Evolutionary conservation across 2,888 invertebrate species (phyloP).

Genomic region (Glyphotaelius pellucidus): DNA sequence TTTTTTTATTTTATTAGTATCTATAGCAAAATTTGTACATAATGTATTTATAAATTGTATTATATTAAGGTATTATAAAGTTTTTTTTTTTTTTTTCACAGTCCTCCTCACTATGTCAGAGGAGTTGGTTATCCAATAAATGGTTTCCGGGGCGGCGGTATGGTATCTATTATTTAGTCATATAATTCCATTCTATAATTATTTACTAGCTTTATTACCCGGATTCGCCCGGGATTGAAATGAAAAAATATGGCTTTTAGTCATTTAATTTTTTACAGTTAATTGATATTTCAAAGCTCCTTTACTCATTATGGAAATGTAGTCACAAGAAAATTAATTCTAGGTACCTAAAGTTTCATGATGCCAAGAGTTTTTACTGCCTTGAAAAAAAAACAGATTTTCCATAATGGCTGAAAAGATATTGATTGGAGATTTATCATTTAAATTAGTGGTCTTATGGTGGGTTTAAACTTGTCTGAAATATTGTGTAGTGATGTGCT

Average conservation of each 20-base stretch:
- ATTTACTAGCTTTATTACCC: background rate
- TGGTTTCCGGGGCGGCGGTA: too few species aligned
- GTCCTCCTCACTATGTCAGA: too few species aligned
- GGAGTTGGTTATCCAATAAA: too few species aligned
- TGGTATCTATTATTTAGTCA: background rate
- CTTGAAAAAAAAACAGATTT: too few species aligned
- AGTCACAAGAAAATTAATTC: background rate
- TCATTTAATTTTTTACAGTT: background rate
- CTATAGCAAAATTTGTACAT: too few species aligned
- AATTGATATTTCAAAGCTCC: background rate
- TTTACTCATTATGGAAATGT: background rate
- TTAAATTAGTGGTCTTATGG: background rate
- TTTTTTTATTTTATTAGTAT: too few species aligned
- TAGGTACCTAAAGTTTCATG: background rate
- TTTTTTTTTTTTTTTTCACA: too few species aligned
- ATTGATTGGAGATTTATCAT: background rate
- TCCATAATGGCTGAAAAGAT: background rate
- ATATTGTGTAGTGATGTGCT: too few species aligned
- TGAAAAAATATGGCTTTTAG: background rate
- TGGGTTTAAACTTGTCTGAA: background rate
- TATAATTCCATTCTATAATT: background rate
- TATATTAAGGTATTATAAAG: too few species aligned
- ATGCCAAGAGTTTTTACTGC: too few species aligned
- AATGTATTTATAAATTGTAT: too few species aligned
- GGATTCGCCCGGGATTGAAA: background rate